These are phyloP conservation scores for Eciton burchellii DNA, from an alignment of 1,140 invertebrate species.

Conservation along the genomic window DNA sequence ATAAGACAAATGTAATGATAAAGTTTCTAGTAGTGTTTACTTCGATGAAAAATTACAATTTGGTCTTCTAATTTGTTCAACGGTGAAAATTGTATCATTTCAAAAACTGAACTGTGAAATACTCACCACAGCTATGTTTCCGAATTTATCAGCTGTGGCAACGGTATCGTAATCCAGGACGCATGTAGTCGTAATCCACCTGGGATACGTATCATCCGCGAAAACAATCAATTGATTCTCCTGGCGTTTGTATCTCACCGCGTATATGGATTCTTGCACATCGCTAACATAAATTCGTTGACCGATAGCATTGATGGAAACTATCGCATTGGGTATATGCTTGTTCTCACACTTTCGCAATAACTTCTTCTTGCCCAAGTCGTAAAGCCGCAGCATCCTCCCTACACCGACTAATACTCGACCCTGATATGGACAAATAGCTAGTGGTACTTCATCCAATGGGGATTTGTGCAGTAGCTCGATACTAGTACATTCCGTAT, in stretches of 20 bases:
- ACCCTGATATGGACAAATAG: constrained; percentile 96
- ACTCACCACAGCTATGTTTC: constrained; percentile 96
- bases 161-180: constrained; percentile 99
- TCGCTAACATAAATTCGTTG: constrained; percentile 98
- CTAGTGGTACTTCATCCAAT: constrained; percentile 97
- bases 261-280: constrained; percentile 98
- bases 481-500: constrained; percentile 90
- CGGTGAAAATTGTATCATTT: too few relatives aligned
- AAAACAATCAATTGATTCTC: constrained; percentile 99
- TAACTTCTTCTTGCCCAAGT: constrained; percentile 98
- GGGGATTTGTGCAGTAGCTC: constrained; percentile 97
- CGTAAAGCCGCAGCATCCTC: constrained; percentile 96
- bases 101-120: background rate
- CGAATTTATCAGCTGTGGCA: constrained; percentile 99
- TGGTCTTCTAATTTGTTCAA: background rate
- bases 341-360: constrained; percentile 99
- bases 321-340: constrained; percentile 98
- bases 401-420: constrained; percentile 97
- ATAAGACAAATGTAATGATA: background rate
- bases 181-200: constrained; percentile 97
- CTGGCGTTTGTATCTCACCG: constrained; percentile 96
- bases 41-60: too few relatives aligned
- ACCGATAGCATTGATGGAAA: constrained; percentile 96
- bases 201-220: constrained; percentile 98
- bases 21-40: background rate